Percentiles rank a stretch among this genome's conserved stretches.
phyloP scores from a whole-genome alignment of 2,113 vertebrate genomes.

The Callorhinus ursinus region DNA sequence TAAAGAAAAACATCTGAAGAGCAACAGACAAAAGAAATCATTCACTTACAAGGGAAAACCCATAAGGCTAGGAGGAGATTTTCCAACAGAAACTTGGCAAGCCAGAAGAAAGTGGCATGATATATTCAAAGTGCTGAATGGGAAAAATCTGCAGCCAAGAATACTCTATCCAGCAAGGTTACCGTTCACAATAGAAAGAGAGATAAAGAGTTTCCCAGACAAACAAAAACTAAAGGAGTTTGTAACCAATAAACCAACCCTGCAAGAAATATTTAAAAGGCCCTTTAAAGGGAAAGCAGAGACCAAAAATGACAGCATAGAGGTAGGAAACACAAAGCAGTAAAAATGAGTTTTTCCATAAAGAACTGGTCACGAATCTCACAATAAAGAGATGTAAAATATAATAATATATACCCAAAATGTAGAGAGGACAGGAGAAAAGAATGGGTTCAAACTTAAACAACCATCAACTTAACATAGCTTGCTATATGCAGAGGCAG shows the following conservation, averaged over 20 bases:
- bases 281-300: not conserved
- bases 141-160: not conserved
- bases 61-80: not conserved
- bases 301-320: not conserved
- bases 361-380: not conserved
- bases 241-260: not conserved
- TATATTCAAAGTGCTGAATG: not conserved
- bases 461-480: not conserved
- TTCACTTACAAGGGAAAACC: not conserved
- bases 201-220: not conserved
- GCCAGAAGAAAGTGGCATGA: not conserved
- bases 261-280: not conserved
- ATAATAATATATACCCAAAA: not conserved
- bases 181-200: not conserved
- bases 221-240: not conserved
- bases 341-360: not conserved
- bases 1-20: not conserved
- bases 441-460: not conserved
- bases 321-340: not conserved
- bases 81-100: not conserved
- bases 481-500: not conserved
- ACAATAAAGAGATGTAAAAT: not conserved
- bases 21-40: not conserved
- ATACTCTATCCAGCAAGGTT: not conserved
- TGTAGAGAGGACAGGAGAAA: not conserved